phyloP scores from a whole-genome alignment of 2,113 vertebrate species.

The Caracal caracal region DNA sequence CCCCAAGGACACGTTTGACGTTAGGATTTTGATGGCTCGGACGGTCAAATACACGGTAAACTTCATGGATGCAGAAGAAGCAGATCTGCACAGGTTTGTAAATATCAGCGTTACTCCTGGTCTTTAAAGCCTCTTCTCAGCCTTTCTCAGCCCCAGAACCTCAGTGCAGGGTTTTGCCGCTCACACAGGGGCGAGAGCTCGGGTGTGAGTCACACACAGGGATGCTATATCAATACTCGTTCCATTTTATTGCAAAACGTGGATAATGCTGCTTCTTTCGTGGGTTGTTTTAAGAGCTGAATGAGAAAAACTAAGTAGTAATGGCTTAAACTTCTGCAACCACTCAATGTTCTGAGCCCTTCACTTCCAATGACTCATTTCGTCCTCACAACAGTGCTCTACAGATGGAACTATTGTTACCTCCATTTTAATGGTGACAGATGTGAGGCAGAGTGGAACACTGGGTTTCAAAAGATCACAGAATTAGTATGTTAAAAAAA shows the following conservation, averaged over 20 bases:
- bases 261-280: neutral
- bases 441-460: neutral
- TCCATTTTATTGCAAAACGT: neutral
- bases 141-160: neutral
- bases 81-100: slow-evolving; percentile 87
- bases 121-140: neutral
- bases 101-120: neutral
- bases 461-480: neutral
- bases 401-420: neutral
- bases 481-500: neutral
- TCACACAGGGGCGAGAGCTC: neutral
- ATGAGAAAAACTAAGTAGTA: neutral
- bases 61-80: slow-evolving; percentile 86
- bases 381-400: neutral
- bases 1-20: slow-evolving; percentile 88
- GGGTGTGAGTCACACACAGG: too few relatives aligned
- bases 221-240: neutral
- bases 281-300: neutral
- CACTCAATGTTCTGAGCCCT: neutral
- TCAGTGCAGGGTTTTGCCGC: neutral
- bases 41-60: slow-evolving; percentile 89
- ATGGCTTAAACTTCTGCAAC: neutral
- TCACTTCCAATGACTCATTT: neutral
- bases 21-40: slow-evolving; percentile 88
- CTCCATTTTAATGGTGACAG: neutral